Evolutionary conservation across 2,888 invertebrate genomes (phyloP).

Genomic region (Chloroclysta siterata): DNA sequence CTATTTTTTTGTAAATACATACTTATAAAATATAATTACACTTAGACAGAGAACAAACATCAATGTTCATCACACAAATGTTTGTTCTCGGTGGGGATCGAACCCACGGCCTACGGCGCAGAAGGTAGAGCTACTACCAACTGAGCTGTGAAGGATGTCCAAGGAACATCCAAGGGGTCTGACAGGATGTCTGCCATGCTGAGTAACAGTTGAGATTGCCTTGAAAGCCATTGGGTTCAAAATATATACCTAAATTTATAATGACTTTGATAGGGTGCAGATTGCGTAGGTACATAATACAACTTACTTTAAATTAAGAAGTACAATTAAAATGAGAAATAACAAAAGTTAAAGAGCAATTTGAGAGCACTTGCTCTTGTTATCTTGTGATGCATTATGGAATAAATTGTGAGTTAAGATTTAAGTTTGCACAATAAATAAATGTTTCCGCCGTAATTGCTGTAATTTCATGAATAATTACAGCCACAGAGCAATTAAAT

Average conservation of each 20-base stretch:
- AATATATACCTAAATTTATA: background rate
- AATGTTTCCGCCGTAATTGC: conserved; percentile 84
- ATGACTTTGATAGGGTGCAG: conserved; percentile 1
- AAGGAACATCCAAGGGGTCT: too few relatives aligned
- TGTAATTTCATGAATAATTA: conserved; percentile 86
- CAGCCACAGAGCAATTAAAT: conserved; percentile 84
- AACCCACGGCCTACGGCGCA: too few relatives aligned
- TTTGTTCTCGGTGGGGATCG: too few relatives aligned
- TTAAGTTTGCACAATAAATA: conserved; percentile 84
- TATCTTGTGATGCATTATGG: conserved; percentile 78
- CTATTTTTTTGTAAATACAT: too few relatives aligned
- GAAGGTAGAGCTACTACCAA: too few relatives aligned
- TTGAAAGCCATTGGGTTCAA: too few relatives aligned
- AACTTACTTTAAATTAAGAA: background rate
- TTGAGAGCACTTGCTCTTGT: conserved; percentile 47
- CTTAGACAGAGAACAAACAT: too few relatives aligned
- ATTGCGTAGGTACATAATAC: background rate
- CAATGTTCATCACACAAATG: too few relatives aligned
- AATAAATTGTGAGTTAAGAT: conserved; percentile 83
- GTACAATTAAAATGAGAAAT: conserved; percentile 12
- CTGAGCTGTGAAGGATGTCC: too few relatives aligned
- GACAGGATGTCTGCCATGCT: too few relatives aligned
- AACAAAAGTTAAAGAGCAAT: conserved; percentile 33
- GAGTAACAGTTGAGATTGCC: too few relatives aligned
- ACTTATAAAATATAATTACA: too few relatives aligned